Conservation (phyloP, 2,888 invertebrate genomes). For the Drosophila paracracens region DNA sequence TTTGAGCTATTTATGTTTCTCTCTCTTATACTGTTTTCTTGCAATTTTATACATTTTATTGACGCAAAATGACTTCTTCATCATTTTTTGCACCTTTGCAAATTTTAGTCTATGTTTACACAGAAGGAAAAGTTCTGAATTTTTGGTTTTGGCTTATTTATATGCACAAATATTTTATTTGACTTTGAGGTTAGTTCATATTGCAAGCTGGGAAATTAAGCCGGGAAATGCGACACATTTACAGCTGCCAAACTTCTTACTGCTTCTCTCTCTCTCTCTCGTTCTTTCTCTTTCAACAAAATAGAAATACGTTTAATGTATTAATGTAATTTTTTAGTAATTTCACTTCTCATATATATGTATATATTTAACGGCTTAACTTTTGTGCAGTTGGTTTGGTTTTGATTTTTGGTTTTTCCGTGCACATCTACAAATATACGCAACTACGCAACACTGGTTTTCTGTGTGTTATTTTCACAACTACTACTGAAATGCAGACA, state of each 20-base stretch:
- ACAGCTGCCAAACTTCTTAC: conserved; percentile 7
- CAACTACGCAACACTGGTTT: conserved; percentile 52
- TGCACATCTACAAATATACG: conserved; percentile 62
- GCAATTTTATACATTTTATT: background rate
- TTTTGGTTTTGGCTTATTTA: background rate
- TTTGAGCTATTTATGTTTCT: background rate
- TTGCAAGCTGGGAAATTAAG: background rate
- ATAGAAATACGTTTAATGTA: conserved; percentile 4
- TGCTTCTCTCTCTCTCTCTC: background rate
- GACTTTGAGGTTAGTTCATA: background rate
- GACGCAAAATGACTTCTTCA: background rate
- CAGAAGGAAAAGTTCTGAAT: background rate
- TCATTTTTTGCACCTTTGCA: background rate
- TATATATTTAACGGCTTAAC: conserved; percentile 20
- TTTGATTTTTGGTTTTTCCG: conserved; percentile 30
- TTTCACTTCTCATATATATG: conserved; percentile 7
- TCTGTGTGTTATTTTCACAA: conserved; percentile 30
- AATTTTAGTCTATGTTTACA: background rate
- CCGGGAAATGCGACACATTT: conserved; percentile 11
- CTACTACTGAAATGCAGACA: conserved; percentile 42
- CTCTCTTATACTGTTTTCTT: background rate
- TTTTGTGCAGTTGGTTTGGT: conserved; percentile 34
- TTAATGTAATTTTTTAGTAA: conserved; percentile 26
- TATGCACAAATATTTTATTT: background rate
- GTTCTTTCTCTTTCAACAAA: background rate